Evolutionary conservation across 2,888 invertebrate genomes (phyloP).

Genomic region (Chrysomela aeneicollis): DNA sequence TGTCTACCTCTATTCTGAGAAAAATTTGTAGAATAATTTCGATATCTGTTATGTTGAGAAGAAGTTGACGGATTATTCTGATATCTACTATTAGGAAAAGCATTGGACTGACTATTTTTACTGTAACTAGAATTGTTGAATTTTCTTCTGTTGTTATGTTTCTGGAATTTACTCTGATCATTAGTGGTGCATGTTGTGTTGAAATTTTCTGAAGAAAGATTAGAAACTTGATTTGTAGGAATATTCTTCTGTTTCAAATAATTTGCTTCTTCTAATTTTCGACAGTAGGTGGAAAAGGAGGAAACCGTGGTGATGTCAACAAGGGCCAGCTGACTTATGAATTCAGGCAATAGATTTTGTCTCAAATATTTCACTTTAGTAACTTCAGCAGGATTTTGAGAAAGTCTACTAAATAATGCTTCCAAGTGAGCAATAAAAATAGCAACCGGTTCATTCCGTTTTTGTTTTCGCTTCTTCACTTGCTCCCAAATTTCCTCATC

Average conservation of each 20-base stretch:
- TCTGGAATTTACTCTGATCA: no score
- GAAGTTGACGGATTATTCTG: not conserved
- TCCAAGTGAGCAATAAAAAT: conserved; percentile 13
- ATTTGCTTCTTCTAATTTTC: not conserved
- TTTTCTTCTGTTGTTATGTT: no score
- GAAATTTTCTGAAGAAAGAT: no score
- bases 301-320: not conserved
- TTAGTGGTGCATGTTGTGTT: no score
- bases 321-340: conserved; percentile 1
- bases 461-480: conserved; percentile 21
- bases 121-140: no score
- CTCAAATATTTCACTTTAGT: conserved; percentile 10
- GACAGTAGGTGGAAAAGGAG: not conserved
- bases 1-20: no score
- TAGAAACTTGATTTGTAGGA: not conserved
- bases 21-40: no score
- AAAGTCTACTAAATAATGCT: conserved; percentile 6
- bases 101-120: not conserved
- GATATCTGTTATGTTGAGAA: not conserved
- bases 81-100: not conserved
- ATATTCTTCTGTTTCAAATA: not conserved
- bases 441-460: conserved; percentile 4
- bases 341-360: conserved; percentile 7
- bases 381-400: not conserved
- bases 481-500: conserved; percentile 22